phyloP scores from a whole-genome alignment of 2,113 vertebrate genomes.

The Thunnus thynnus region DNA sequence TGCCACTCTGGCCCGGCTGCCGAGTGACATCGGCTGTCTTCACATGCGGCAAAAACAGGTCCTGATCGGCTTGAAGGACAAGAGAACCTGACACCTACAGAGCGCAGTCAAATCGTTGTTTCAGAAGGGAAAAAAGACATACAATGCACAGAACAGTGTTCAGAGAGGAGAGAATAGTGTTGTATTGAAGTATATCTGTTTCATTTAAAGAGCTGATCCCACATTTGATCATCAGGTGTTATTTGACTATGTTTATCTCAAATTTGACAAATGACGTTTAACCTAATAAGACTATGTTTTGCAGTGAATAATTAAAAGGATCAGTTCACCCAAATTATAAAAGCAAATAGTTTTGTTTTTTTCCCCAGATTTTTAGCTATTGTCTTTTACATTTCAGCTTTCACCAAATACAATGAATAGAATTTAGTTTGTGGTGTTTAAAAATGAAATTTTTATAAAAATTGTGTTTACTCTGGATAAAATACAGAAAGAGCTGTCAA shows the following conservation, averaged over 20 bases:
- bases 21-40: constrained; percentile 80
- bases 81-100: constrained; percentile 71
- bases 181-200: constrained; percentile 11
- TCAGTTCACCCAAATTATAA: too few relatives aligned
- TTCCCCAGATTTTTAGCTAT: too few relatives aligned
- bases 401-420: too few relatives aligned
- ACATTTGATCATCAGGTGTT: background rate
- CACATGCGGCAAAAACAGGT: constrained; percentile 55
- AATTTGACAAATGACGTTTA: background rate
- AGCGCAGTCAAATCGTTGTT: constrained; percentile 68
- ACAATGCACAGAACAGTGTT: constrained; percentile 12
- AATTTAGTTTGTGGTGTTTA: background rate
- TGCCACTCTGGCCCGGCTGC: constrained; percentile 78
- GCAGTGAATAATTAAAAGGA: background rate
- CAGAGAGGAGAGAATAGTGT: constrained; percentile 11
- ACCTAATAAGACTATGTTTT: background rate
- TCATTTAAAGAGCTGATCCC: background rate
- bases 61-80: constrained; percentile 77
- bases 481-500: background rate
- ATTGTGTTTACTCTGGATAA: background rate
- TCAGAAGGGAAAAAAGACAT: constrained; percentile 35
- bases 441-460: too few relatives aligned
- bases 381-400: too few relatives aligned
- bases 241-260: background rate
- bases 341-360: too few relatives aligned